Conservation (phyloP, 2,888 invertebrate species). For the Scotopteryx bipunctaria region DNA sequence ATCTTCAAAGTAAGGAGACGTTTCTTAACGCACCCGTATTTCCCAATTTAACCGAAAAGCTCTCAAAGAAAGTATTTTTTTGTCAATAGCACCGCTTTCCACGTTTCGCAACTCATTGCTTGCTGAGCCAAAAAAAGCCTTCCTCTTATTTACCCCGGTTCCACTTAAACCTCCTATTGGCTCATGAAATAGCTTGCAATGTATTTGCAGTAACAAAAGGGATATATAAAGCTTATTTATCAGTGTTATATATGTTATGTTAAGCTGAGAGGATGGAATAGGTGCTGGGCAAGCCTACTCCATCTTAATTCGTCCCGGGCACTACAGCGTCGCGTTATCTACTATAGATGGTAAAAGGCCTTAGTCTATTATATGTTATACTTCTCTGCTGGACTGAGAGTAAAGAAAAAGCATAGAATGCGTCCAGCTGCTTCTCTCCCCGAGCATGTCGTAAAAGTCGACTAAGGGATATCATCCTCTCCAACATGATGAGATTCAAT, state of each 20-base stretch:
- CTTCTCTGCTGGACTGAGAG: too few species aligned
- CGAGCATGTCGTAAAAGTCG: too few species aligned
- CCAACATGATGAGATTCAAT: too few species aligned
- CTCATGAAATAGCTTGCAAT: slow-evolving; percentile 16
- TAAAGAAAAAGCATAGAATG: too few species aligned
- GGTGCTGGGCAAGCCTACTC: too few species aligned
- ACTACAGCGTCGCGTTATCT: too few species aligned
- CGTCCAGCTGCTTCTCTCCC: too few species aligned
- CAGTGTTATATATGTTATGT: not conserved
- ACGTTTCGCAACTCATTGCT: slow-evolving; percentile 29
- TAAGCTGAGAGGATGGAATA: too few species aligned
- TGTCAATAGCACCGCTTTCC: slow-evolving; percentile 25
- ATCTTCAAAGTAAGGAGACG: slow-evolving; percentile 10
- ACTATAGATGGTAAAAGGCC: too few species aligned
- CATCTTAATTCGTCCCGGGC: too few species aligned
- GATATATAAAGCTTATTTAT: not conserved
- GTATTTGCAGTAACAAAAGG: slow-evolving; percentile 11
- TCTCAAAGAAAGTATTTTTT: slow-evolving; percentile 29
- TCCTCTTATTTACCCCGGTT: slow-evolving; percentile 24
- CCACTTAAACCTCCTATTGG: slow-evolving; percentile 27
- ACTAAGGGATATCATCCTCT: too few species aligned
- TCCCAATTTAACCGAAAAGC: slow-evolving; percentile 25
- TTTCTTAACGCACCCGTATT: slow-evolving; percentile 18
- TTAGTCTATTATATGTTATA: too few species aligned
- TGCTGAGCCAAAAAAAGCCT: slow-evolving; percentile 29